Conservation (phyloP, 2,888 invertebrate species). For the Epistrophe eligans region DNA sequence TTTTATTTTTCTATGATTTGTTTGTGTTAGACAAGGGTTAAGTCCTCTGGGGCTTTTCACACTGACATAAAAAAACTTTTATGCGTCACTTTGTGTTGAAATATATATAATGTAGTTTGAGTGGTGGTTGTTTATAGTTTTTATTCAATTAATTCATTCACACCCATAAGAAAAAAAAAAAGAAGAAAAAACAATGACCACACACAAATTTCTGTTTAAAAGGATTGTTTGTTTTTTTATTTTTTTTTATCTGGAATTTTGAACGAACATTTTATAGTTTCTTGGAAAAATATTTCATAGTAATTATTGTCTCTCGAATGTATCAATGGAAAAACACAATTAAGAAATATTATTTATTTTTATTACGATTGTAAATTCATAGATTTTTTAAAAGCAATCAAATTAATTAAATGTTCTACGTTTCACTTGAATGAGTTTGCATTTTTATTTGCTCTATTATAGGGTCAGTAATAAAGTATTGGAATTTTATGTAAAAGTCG, state of each 20-base stretch:
- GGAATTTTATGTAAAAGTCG: too few species aligned
- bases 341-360: too few species aligned
- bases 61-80: background rate
- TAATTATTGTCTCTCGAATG: too few species aligned
- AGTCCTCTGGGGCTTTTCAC: background rate
- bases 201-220: background rate
- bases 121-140: background rate
- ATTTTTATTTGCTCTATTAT: too few species aligned
- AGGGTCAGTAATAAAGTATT: too few species aligned
- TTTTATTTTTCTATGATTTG: background rate
- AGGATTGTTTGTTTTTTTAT: too few species aligned
- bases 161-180: background rate
- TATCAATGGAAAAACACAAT: too few species aligned
- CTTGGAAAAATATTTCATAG: background rate
- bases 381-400: too few species aligned
- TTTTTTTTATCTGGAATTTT: background rate
- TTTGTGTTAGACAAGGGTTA: background rate
- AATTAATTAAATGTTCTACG: too few species aligned
- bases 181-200: background rate
- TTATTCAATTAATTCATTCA: slow-evolving; percentile 2
- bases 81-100: slow-evolving; percentile 10
- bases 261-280: background rate
- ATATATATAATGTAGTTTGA: background rate
- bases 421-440: too few species aligned
- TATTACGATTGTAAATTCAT: too few species aligned